Evolutionary conservation across 2,888 invertebrate genomes (phyloP).

Genomic region (Nomada fucata): DNA sequence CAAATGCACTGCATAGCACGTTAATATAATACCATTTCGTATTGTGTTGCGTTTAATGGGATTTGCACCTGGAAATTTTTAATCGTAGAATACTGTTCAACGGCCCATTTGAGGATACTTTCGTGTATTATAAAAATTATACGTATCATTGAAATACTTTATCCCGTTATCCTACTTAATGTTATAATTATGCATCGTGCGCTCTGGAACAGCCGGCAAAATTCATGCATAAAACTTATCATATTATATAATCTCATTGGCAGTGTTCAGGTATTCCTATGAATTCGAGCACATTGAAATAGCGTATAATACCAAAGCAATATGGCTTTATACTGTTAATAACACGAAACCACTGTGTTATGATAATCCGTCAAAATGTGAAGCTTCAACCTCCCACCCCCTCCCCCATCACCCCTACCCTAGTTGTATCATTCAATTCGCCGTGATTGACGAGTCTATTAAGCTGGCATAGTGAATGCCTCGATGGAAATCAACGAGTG

Average conservation of each 20-base stretch:
- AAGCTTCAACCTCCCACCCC: conserved; percentile 45
- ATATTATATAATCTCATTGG: conserved; percentile 54
- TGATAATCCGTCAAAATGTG: conserved; percentile 73
- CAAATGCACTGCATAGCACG: too few relatives aligned
- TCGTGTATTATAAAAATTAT: neutral
- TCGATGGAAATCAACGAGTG: conserved; percentile 65
- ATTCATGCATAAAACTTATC: conserved; percentile 44
- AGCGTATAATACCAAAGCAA: conserved; percentile 66
- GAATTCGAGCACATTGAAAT: conserved; percentile 64
- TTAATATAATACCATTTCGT: too few relatives aligned
- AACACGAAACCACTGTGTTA: conserved; percentile 73
- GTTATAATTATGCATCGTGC: conserved; percentile 9
- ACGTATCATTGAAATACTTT: neutral
- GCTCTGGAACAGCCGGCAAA: conserved; percentile 17
- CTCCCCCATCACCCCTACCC: conserved; percentile 33
- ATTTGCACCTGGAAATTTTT: neutral
- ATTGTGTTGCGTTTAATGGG: too few relatives aligned
- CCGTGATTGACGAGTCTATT: conserved; percentile 74
- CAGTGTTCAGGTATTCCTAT: conserved; percentile 50
- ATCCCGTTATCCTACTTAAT: neutral
- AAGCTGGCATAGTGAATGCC: conserved; percentile 68
- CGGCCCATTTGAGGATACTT: too few relatives aligned
- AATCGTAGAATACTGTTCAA: too few relatives aligned
- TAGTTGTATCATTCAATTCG: conserved; percentile 69
- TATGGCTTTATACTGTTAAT: conserved; percentile 70